A percentile compares a stretch with the other conserved stretches of the same genome.
Evolutionary conservation across 2,888 invertebrate species (phyloP).

Genomic region (Dasysyrphus albostriatus): DNA sequence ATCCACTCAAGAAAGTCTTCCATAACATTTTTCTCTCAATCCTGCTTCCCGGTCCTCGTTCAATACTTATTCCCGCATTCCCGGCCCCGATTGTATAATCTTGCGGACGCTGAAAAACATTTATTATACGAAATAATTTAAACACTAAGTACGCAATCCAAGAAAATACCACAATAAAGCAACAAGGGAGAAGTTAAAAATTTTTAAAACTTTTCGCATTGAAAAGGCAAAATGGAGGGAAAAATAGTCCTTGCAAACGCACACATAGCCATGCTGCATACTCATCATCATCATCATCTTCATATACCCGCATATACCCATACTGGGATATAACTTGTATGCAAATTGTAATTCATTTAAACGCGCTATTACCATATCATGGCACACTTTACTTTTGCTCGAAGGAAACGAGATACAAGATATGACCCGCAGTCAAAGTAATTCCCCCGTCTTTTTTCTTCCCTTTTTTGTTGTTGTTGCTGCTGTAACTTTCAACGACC

Average conservation of each 20-base stretch:
- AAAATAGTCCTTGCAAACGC: slow-evolving; percentile 30
- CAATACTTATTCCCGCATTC: not conserved
- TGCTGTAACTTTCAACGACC: slow-evolving; percentile 35
- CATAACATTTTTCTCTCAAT: slow-evolving; percentile 15
- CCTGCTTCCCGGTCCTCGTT: not conserved
- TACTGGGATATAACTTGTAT: slow-evolving; percentile 34
- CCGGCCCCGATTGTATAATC: slow-evolving; percentile 35
- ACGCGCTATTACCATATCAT: slow-evolving; percentile 64
- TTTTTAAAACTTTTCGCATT: slow-evolving; percentile 37
- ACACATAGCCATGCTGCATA: slow-evolving; percentile 7
- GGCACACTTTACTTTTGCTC: slow-evolving; percentile 60
- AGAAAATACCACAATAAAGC: slow-evolving; percentile 43
- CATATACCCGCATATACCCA: not conserved
- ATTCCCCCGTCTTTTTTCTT: slow-evolving; percentile 32
- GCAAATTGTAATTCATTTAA: slow-evolving; percentile 69
- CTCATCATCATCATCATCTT: no score
- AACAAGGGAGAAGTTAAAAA: slow-evolving; percentile 34
- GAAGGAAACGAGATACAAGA: slow-evolving; percentile 25
- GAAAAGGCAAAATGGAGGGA: not conserved
- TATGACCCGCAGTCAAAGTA: slow-evolving; percentile 55
- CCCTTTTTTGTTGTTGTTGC: not conserved
- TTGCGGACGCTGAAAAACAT: slow-evolving; percentile 58
- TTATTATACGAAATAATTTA: slow-evolving; percentile 61
- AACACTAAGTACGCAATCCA: slow-evolving; percentile 55
- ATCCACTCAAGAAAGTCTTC: slow-evolving; percentile 28